A percentile compares a stretch with the other conserved stretches of the same genome.
phyloP scores from a whole-genome alignment of 2,113 vertebrate genomes.

The Oceanodroma tethys region DNA sequence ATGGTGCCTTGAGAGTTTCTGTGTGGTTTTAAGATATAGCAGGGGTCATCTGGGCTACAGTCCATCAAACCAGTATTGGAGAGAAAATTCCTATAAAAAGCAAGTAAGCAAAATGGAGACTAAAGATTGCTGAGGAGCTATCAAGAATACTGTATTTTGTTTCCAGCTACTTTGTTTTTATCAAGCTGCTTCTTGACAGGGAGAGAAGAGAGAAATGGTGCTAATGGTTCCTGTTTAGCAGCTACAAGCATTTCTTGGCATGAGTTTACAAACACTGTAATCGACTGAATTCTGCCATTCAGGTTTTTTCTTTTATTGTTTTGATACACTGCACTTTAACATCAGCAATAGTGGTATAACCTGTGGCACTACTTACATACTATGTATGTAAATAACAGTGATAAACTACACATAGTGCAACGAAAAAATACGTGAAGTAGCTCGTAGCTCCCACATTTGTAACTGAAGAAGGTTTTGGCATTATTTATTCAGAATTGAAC shows the following conservation, averaged over 20 bases:
- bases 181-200: background rate
- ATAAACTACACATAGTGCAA: background rate
- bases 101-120: background rate
- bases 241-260: background rate
- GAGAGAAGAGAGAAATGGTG: background rate
- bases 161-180: background rate
- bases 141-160: rapidly evolving
- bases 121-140: background rate
- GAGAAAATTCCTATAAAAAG: background rate
- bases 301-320: background rate
- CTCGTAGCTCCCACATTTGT: background rate
- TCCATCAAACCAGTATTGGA: background rate
- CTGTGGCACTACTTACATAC: background rate
- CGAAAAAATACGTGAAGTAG: background rate
- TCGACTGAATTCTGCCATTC: background rate
- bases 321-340: background rate
- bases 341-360: background rate
- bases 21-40: background rate
- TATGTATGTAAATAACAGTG: background rate
- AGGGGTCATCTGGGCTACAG: background rate
- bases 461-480: background rate
- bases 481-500: background rate
- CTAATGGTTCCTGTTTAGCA: background rate
- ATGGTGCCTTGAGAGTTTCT: background rate
- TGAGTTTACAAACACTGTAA: background rate